Conservation (phyloP, 2,797 vertebrate genomes). For the Pelobates cultripes region DNA sequence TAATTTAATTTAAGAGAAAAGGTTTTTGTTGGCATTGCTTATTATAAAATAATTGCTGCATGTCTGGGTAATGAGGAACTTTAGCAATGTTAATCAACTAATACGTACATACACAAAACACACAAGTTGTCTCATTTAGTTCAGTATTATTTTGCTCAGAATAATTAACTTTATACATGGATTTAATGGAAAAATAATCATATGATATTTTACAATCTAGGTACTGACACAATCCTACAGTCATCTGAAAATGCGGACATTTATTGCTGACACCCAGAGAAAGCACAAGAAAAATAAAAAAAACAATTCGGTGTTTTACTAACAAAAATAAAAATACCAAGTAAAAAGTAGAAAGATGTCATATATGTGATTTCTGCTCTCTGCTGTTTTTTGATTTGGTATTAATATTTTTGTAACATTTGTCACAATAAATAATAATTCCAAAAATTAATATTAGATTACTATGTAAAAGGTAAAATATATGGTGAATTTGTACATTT, state of each 20-base stretch:
- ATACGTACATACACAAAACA: slow-evolving; percentile 2
- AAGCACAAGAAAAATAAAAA: no score
- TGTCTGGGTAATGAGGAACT: slow-evolving; percentile 34
- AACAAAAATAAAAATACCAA: no score
- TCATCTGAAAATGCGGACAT: neutral
- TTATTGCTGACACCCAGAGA: neutral
- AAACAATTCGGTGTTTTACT: no score
- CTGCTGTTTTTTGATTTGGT: no score
- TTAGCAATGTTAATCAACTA: slow-evolving; percentile 22
- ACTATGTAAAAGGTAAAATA: no score
- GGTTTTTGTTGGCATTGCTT: slow-evolving; percentile 37
- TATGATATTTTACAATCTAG: neutral
- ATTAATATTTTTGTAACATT: no score
- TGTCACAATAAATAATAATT: no score
- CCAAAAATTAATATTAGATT: no score
- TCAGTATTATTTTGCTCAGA: slow-evolving; percentile 22
- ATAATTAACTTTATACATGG: slow-evolving; percentile 1
- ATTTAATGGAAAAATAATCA: slow-evolving; percentile 20
- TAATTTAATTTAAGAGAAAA: slow-evolving; percentile 45
- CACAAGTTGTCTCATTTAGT: slow-evolving; percentile 9
- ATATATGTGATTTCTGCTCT: no score
- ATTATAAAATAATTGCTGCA: slow-evolving; percentile 39
- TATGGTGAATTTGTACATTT: no score
- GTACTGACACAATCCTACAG: slow-evolving; percentile 13
- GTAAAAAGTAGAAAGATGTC: no score